Evolutionary conservation across 2,888 invertebrate genomes (phyloP).

Genomic region (Exephanes ischioxanthus): DNA sequence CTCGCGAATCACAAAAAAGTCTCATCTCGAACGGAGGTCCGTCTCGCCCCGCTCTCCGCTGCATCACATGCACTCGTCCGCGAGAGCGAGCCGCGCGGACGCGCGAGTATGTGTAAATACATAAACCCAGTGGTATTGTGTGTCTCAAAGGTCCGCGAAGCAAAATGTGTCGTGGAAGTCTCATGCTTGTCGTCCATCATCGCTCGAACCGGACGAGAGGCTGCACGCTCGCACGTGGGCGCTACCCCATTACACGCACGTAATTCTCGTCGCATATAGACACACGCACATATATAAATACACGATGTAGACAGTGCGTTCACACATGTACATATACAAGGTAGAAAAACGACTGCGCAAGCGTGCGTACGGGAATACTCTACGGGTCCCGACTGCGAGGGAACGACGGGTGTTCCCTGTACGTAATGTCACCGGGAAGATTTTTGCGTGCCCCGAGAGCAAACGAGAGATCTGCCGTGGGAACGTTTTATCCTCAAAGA

Average conservation of each 20-base stretch:
- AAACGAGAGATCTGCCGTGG: constrained; percentile 61
- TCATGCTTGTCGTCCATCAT: constrained; percentile 52
- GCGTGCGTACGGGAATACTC: constrained; percentile 31
- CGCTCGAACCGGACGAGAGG: constrained; percentile 56
- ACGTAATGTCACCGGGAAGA: constrained; percentile 67
- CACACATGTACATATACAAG: neutral
- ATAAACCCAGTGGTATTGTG: neutral
- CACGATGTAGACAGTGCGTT: neutral
- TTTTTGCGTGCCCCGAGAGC: constrained; percentile 67
- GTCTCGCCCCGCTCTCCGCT: neutral
- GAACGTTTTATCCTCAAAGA: constrained; percentile 58
- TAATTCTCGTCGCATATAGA: constrained; percentile 60
- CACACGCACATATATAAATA: neutral
- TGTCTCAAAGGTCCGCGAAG: constrained; percentile 35
- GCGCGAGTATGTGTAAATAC: neutral
- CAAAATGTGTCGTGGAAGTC: constrained; percentile 48
- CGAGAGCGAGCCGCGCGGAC: neutral
- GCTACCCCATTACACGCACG: constrained; percentile 67
- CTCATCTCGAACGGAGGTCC: neutral
- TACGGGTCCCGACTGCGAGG: constrained; percentile 28
- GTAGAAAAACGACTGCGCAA: neutral
- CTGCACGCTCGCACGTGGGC: constrained; percentile 63
- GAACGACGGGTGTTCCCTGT: constrained; percentile 63
- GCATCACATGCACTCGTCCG: neutral
- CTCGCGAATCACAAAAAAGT: neutral